A percentile compares a stretch with the other conserved stretches of the same genome.
Conservation (phyloP, 2,797 vertebrate species). For the Champsocephalus gunnari region DNA sequence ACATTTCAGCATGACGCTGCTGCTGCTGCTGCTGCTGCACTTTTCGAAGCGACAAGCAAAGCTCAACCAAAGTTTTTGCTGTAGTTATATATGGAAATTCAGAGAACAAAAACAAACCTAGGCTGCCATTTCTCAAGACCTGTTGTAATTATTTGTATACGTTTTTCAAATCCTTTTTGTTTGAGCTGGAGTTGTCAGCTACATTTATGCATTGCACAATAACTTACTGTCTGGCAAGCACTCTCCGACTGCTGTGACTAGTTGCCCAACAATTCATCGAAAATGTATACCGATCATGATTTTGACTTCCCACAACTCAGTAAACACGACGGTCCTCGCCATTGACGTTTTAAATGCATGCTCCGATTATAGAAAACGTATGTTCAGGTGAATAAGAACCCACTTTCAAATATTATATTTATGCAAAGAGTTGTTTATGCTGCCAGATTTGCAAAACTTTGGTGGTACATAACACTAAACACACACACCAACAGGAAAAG, state of each 20-base stretch:
- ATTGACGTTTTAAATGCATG: no score
- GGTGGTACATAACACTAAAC: no score
- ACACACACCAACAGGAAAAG: no score
- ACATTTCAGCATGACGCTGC: conserved; percentile 18
- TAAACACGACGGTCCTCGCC: no score
- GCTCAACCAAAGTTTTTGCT: conserved; percentile 10
- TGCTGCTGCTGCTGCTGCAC: not conserved
- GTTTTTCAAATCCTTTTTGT: conserved; percentile 17
- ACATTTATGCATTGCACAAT: not conserved
- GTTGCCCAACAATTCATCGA: no score
- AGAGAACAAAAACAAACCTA: conserved; percentile 11
- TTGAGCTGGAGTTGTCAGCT: not conserved
- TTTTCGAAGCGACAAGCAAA: conserved; percentile 15
- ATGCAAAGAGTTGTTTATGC: not conserved
- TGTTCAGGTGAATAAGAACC: no score
- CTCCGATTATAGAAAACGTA: no score
- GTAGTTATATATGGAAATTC: not conserved
- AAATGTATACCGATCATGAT: no score
- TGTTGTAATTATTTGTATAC: conserved; percentile 11
- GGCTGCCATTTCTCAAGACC: conserved; percentile 27
- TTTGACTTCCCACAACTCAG: no score
- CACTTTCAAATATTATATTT: no score
- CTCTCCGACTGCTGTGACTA: not conserved
- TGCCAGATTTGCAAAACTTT: not conserved
- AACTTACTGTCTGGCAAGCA: conserved; percentile 3